These are phyloP conservation scores for Circaetus cinerascens DNA, from an alignment of 2,113 vertebrate genomes.

Conservation along the genomic window DNA sequence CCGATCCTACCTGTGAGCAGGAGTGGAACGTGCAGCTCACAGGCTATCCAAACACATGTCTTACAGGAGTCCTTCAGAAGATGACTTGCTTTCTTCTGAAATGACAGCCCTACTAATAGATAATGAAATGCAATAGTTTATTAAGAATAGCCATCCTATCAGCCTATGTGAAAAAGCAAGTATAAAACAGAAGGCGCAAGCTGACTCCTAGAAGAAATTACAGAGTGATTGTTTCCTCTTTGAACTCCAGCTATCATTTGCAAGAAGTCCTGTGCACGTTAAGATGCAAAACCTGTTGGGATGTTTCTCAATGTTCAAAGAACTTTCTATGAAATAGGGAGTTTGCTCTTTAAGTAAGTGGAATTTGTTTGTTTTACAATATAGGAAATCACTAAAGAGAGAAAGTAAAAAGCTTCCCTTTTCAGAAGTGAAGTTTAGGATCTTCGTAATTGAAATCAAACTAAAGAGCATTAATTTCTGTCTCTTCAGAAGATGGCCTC, in stretches of 20 bases:
- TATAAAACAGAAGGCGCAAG: neutral
- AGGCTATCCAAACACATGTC: rapidly evolving
- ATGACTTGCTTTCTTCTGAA: neutral
- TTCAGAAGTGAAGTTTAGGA: neutral
- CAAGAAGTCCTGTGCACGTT: neutral
- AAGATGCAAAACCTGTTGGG: neutral
- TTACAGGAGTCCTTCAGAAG: neutral
- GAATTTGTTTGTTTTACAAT: neutral
- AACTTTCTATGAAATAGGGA: neutral
- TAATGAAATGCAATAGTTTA: neutral
- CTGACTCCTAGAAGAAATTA: neutral
- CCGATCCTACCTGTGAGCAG: rapidly evolving
- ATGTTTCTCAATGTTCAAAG: neutral
- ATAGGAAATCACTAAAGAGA: neutral
- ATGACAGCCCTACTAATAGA: neutral
- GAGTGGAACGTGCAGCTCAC: neutral
- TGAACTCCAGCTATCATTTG: neutral
- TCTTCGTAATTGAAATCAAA: neutral
- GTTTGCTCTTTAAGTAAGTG: neutral
- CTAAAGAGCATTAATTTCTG: neutral
- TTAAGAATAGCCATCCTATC: neutral
- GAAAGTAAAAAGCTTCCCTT: neutral
- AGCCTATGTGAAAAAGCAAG: neutral
- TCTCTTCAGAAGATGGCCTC: neutral
- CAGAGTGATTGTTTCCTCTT: neutral